Base-by-base conservation (phyloP, 2,113 vertebrate genomes). In the Sakesphorus luctuosus region DNA sequence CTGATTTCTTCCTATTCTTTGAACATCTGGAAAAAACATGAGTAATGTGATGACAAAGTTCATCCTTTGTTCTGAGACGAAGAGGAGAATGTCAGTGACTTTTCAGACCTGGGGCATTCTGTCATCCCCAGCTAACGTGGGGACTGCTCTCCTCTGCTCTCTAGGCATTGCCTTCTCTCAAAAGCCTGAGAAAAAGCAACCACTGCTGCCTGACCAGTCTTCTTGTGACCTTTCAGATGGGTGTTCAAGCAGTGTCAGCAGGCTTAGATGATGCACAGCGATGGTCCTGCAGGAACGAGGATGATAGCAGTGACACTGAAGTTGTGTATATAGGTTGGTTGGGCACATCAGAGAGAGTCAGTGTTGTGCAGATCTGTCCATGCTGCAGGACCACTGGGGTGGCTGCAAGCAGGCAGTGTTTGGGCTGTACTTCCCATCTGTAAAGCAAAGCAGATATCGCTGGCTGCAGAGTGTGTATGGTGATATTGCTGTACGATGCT, bases 251-350 rank as follows among this genome's bases (percentile, higher is more conserved):
- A 44, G 23, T 2, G 72, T 40, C 89, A 91, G 55, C 76, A 46
- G 82, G 26, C 50, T 43, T 56, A 31, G 40, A 1, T 1, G 5
- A 12, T 18, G 44, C 19, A 23, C 0, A 0, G 49, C 14, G 49
- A 6, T 65, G 75, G 43, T 55, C 24, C 52, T 16, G 5, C 4
- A 25, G 56, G 52, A 55, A 28, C 0, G 1, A 31, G 73, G 63
- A 38, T 10, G 19, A 33, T 14, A 74, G 26, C 46, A 47, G 23
- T 5, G 47, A 18, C 50, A 14, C 50, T 43, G 25, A 23, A 9
- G 12, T 4, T 4, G n/a, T 2, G 1, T 9, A 1, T 2, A 0
- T 23, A 25, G 36, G 3, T 5, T 21, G 74, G 38, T 1, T 33
- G 43, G 38, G 35, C 55, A 18, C 43, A 5, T 13, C 68, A 20